Evolutionary conservation across 2,797 vertebrate species (phyloP).

Genomic region (Aeoliscus strigatus): DNA sequence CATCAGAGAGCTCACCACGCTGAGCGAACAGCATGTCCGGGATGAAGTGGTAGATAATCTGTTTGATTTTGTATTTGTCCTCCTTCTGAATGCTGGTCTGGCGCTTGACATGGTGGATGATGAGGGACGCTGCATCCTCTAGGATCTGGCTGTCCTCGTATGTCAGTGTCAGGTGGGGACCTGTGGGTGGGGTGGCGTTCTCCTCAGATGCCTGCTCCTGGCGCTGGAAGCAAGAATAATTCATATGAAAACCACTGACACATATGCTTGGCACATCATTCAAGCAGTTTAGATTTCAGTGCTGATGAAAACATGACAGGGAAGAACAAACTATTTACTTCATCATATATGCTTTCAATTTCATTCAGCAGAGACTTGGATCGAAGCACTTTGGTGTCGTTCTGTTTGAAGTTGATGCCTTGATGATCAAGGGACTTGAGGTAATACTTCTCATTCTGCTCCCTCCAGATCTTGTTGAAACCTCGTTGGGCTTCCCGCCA

Average conservation of each 20-base stretch:
- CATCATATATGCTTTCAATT: constrained; percentile 97
- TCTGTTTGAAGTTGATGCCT: constrained; percentile 99
- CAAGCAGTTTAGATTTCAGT: not conserved
- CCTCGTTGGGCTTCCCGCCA: constrained; percentile 98
- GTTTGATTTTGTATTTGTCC: constrained; percentile 99
- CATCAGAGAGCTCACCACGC: constrained; percentile 92
- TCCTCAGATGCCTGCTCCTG: constrained; percentile 96
- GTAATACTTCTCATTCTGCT: constrained; percentile 99
- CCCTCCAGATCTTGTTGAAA: constrained; percentile 99
- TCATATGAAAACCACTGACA: too few relatives aligned
- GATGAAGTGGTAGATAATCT: constrained; percentile 97
- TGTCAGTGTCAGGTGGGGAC: constrained; percentile 86
- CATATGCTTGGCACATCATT: not conserved
- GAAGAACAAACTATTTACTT: constrained; percentile 72
- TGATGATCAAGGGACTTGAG: constrained; percentile 98
- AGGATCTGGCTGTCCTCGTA: constrained; percentile 97
- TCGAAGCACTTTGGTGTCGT: constrained; percentile 96
- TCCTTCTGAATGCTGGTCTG: constrained; percentile 97
- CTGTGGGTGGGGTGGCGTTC: constrained; percentile 73
- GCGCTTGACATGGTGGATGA: constrained; percentile 97
- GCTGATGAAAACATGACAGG: not conserved
- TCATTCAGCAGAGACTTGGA: constrained; percentile 97
- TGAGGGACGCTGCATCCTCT: constrained; percentile 92
- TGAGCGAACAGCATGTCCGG: constrained; percentile 95
- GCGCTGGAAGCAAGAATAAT: constrained; percentile 68